These are phyloP conservation scores for Eulemur albifrons DNA, from an alignment of 2,797 vertebrate genomes.

Conservation along the genomic window DNA sequence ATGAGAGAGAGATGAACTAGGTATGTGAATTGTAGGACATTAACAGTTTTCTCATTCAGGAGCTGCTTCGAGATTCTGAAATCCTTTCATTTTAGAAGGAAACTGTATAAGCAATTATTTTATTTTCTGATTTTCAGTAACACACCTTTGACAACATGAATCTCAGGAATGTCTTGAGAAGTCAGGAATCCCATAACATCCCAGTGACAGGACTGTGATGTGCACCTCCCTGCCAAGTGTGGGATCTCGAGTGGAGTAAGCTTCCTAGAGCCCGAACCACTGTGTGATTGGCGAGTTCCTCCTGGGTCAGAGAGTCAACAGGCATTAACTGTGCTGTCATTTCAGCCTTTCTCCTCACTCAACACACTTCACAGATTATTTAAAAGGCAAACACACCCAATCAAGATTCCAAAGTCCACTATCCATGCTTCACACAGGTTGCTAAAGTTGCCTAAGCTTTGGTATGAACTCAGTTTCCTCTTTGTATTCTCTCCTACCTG, in stretches of 20 bases:
- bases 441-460: background rate
- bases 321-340: background rate
- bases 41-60: background rate
- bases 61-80: background rate
- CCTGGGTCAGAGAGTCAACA: background rate
- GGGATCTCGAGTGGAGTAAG: background rate
- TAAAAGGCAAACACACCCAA: background rate
- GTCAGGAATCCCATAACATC: background rate
- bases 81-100: background rate
- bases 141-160: background rate
- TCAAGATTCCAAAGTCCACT: background rate
- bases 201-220: background rate
- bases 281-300: background rate
- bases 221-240: rapidly evolving
- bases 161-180: background rate
- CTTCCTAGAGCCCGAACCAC: background rate
- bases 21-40: background rate
- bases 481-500: background rate
- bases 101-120: background rate
- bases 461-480: background rate
- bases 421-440: background rate
- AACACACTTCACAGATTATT: background rate
- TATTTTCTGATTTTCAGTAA: background rate
- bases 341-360: background rate
- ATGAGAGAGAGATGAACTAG: background rate